Percentiles rank a stretch among this genome's conserved stretches.
phyloP scores from a whole-genome alignment of 2,797 vertebrate species.

The Sciaenops ocellatus region DNA sequence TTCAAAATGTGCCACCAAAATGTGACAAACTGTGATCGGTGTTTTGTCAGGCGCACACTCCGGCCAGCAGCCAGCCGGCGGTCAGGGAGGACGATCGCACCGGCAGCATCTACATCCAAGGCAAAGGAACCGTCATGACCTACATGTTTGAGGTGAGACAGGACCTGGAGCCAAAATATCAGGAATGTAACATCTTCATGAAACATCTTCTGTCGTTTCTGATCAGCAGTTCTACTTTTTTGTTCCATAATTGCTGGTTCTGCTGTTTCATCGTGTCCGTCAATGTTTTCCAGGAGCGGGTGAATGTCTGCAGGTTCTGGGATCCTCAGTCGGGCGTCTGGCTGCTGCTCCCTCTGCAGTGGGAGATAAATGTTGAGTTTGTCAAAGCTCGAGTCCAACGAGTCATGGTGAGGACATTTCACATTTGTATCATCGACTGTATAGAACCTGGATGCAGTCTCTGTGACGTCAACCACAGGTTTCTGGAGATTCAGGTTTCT shows the following conservation, averaged over 20 bases:
- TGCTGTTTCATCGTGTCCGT: not conserved
- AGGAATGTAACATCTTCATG: not conserved
- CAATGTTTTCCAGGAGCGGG: constrained; percentile 67
- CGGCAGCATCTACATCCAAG: constrained; percentile 73
- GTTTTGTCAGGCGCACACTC: constrained; percentile 28
- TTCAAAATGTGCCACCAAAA: not conserved
- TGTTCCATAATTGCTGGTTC: not conserved
- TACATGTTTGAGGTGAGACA: constrained; percentile 82
- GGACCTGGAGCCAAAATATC: not conserved
- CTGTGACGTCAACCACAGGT: no score
- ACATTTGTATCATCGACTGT: no score
- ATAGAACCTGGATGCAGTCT: no score
- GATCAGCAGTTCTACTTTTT: no score
- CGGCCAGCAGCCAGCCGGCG: constrained; percentile 29
- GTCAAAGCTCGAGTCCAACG: constrained; percentile 67
- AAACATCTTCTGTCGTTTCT: not conserved
- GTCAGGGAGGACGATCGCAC: constrained; percentile 72
- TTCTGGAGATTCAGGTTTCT: no score
- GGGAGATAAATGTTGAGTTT: constrained; percentile 80
- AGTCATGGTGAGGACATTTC: constrained; percentile 72
- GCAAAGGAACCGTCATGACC: constrained; percentile 79
- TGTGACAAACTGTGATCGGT: rapidly evolving
- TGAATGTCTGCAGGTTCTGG: constrained; percentile 82
- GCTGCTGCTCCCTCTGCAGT: constrained; percentile 80
- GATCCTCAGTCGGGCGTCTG: constrained; percentile 75